Conservation (phyloP, 2,888 invertebrate genomes). For the Drosophila greeni region DNA sequence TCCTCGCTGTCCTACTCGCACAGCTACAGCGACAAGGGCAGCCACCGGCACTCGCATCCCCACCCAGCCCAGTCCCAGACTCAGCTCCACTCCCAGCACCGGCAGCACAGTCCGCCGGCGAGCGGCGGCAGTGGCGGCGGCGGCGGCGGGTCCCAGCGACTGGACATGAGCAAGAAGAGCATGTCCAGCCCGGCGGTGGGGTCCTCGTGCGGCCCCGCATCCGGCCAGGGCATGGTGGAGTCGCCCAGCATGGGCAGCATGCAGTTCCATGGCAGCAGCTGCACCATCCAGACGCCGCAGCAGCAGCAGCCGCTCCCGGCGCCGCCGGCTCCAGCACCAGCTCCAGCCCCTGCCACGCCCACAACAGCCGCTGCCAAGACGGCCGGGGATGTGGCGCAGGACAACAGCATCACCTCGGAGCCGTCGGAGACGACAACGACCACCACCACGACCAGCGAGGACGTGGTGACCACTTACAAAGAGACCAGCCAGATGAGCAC, state of each 20-base stretch:
- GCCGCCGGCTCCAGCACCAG: conserved; percentile 39
- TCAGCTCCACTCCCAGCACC: conserved; percentile 46
- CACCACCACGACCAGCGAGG: conserved; percentile 79
- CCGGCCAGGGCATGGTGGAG: conserved; percentile 75
- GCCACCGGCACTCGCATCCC: conserved; percentile 58
- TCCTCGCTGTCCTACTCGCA: conserved; percentile 77
- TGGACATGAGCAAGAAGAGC: conserved; percentile 78
- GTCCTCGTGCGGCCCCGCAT: conserved; percentile 54
- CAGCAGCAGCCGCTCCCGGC: conserved; percentile 56
- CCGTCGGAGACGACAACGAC: conserved; percentile 78
- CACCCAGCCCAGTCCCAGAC: conserved; percentile 39
- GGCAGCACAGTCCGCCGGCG: conserved; percentile 67
- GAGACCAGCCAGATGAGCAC: conserved; percentile 70
- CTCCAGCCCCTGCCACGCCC: conserved; percentile 43
- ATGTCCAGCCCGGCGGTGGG: conserved; percentile 78
- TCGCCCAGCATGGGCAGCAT: conserved; percentile 78
- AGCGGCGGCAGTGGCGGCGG: conserved; percentile 37
- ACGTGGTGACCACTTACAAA: conserved; percentile 78
- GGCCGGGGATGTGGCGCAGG: conserved; percentile 75
- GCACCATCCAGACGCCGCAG: conserved; percentile 69
- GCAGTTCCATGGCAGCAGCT: conserved; percentile 66
- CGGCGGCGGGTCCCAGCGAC: conserved; percentile 58
- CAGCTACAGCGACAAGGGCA: conserved; percentile 74
- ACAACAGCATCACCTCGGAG: conserved; percentile 79
- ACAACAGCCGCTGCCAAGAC: conserved; percentile 50